Percentiles rank a stretch among this genome's conserved stretches.
These are phyloP conservation scores for Collichthys lucidus DNA, from an alignment of 2,113 vertebrate species.

Conservation along the genomic window DNA sequence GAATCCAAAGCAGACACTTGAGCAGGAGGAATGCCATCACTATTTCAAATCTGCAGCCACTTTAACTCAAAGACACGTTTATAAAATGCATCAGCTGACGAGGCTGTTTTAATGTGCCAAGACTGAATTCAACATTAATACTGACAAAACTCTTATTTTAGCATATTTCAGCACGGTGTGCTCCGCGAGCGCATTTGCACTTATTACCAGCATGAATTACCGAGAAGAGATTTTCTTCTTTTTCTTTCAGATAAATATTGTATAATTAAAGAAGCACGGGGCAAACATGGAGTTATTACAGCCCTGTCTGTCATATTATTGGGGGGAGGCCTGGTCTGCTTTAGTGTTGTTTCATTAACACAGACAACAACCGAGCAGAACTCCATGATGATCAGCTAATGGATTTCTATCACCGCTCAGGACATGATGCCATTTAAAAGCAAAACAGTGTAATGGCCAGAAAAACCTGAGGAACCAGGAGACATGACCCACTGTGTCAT, in stretches of 20 bases:
- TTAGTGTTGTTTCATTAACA: not conserved
- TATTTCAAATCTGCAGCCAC: constrained; percentile 20
- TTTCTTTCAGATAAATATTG: not conserved
- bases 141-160: not conserved
- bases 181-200: not conserved
- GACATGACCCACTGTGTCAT: not conserved
- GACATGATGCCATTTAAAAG: constrained; percentile 30
- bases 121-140: constrained; percentile 4
- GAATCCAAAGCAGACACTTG: constrained; percentile 16
- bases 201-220: not conserved
- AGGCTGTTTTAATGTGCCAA: not conserved
- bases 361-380: not conserved
- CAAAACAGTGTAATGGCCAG: constrained; percentile 17
- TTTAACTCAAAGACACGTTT: not conserved
- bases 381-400: constrained; percentile 47
- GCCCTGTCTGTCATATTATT: not conserved
- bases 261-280: not conserved
- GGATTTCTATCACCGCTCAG: constrained; percentile 41
- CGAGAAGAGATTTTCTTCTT: not conserved
- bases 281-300: constrained; percentile 3
- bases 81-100: not conserved
- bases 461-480: not conserved
- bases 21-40: constrained; percentile 2
- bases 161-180: not conserved
- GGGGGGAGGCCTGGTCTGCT: not conserved